Evolutionary conservation across 1,140 invertebrate species (phyloP), one percentile per base, ranked within the genome.

Genomic region (Copidosoma floridanum): DNA sequence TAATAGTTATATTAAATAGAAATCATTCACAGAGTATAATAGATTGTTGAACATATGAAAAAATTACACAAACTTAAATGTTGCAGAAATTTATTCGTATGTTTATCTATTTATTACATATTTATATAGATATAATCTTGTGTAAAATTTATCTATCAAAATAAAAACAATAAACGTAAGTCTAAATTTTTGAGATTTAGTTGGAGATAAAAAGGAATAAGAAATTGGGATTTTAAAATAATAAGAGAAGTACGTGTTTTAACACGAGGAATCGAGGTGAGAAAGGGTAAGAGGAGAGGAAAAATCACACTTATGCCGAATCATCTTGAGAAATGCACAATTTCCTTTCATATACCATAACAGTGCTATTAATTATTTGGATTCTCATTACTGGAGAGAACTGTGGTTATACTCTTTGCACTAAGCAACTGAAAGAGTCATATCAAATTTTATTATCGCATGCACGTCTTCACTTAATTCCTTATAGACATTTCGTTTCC

Each of bases 41-140:
- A 23, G n/a, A 38, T 8, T 35, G 29, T n/a, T 40, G 32, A 48
- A 47, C 16, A 52, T 35, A 60, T 41, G 38, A 32, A 50, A 58
- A 57, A 14, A 41, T 40, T 57, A 55, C 48, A 40, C 61, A 56
- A 46, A 26, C n/a, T 48, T 71, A 73, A 73, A 69, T 68, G 68
- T 69, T 68, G 63, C 69, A 68, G 68, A 72, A 68, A 75, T 76
- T 74, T 76, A 75, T 77, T 76, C 66, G 61, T 68, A 71, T 67
- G 66, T 71, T 69, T 74, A 73, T 76, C 73, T 75, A 72, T 73
- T 74, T 77, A 73, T 74, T 77, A 75, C 71, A 77, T 74, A 75
- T 72, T 75, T 76, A 71, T 76, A 71, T 73, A 74, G 68, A 68
- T 74, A 74, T 76, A 55, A 72, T 71, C 64, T 76, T 70, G 69